These are phyloP conservation scores for Oriolus oriolus DNA, from an alignment of 2,113 vertebrate genomes.

Conservation along the genomic window DNA sequence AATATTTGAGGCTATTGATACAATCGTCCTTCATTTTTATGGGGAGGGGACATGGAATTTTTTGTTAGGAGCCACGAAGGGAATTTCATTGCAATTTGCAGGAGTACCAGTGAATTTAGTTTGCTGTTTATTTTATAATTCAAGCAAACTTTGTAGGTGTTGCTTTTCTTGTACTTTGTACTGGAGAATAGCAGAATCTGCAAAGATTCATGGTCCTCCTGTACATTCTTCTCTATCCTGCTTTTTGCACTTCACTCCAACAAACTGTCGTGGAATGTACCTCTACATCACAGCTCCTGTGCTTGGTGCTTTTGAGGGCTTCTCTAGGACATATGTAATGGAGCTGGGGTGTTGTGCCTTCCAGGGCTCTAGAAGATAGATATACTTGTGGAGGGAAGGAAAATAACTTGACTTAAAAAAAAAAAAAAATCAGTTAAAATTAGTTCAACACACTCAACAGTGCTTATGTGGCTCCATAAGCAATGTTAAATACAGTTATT, in stretches of 20 bases:
- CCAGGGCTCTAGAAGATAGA: neutral
- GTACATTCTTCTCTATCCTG: neutral
- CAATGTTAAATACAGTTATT: neutral
- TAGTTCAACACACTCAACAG: neutral
- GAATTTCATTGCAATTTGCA: neutral
- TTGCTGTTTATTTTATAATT: neutral
- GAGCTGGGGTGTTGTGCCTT: neutral
- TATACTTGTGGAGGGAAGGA: neutral
- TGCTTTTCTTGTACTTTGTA: neutral
- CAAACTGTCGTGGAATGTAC: neutral
- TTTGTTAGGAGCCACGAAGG: neutral
- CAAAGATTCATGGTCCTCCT: neutral
- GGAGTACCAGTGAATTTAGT: neutral
- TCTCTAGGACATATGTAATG: neutral
- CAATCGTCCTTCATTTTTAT: neutral
- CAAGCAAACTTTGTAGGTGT: neutral
- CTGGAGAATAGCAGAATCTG: neutral
- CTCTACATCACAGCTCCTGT: neutral
- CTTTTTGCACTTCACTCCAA: neutral
- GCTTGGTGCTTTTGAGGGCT: neutral
- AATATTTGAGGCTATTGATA: neutral
- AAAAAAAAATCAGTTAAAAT: neutral
- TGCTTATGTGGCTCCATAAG: neutral
- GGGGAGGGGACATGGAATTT: neutral
- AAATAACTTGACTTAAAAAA: neutral